phyloP scores from a whole-genome alignment of 2,888 invertebrate species.

The Leptothorax acervorum region DNA sequence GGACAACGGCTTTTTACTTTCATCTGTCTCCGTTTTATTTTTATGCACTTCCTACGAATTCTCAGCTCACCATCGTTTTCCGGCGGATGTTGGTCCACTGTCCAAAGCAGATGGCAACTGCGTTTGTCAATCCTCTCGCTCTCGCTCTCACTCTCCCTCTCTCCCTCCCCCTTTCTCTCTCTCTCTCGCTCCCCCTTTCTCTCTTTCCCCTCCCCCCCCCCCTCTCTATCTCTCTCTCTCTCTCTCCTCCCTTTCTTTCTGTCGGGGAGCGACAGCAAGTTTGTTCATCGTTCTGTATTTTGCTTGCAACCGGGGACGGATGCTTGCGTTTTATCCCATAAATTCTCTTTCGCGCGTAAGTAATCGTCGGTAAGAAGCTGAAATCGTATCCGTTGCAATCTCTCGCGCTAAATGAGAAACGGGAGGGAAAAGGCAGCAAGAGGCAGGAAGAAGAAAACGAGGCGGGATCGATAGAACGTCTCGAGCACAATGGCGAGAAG shows the following conservation, averaged over 20 bases:
- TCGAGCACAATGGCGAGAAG: conserved; percentile 71
- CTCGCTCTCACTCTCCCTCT: not conserved
- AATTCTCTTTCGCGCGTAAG: conserved; percentile 50
- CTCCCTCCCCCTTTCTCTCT: too few species aligned
- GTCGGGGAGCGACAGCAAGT: not conserved
- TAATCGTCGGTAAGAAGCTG: conserved; percentile 63
- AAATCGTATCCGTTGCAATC: conserved; percentile 53
- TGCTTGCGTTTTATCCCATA: conserved; percentile 49
- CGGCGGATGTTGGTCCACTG: not conserved
- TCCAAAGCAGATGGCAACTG: conserved; percentile 16
- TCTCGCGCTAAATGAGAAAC: conserved; percentile 46
- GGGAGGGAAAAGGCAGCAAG: conserved; percentile 31
- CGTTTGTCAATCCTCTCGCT: not conserved
- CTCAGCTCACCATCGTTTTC: not conserved
- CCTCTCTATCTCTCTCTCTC: not conserved
- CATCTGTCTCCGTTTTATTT: conserved; percentile 10
- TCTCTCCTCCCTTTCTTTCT: not conserved
- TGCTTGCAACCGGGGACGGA: conserved; percentile 19
- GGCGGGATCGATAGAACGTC: conserved; percentile 74
- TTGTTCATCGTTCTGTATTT: conserved; percentile 55
- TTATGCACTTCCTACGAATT: conserved; percentile 13
- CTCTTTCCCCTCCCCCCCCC: too few species aligned
- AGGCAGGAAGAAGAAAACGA: conserved; percentile 62
- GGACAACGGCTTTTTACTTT: conserved; percentile 19
- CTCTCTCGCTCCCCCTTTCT: too few species aligned